Base-by-base conservation (phyloP, 2,888 invertebrate species). In the Crocallis elinguaria region DNA sequence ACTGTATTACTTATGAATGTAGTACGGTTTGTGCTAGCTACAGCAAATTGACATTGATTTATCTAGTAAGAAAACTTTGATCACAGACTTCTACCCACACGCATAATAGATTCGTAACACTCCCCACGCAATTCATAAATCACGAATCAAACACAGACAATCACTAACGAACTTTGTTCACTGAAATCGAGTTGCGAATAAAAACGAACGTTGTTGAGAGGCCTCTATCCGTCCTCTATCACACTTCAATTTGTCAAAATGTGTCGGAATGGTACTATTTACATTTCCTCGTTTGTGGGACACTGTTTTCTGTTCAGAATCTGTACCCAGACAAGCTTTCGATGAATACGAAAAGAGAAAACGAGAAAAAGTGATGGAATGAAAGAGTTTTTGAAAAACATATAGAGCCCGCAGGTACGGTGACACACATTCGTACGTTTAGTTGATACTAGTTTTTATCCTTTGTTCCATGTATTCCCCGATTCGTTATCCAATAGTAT, bases 131-230 rank as follows among this genome's bases (percentile, higher is more conserved):
- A 78, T 80, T 82, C 82, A 82, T 83, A 84, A 69, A 71, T 71
- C 69, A 82, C 81, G 84, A 83, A 85, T 84, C 84, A 86, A 87
- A 79, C 73, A 77, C 75, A 79, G 77, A 80, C 81, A 80, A 77
- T 82, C 82, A 75, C 85, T 90, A 89, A 88, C 90, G 88, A 88
- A 88, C 84, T 73, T 66, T 74, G 80, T 77, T 77, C 82, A 83
- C 66, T 74, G 77, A 73, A 83, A 85, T 82, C 73, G 77, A 82
- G 77, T 86, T 82, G 75, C 69, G 71, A 77, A 84, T 80, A 85
- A 87, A 86, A 88, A 82, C 71, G 75, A 70, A 76, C 69, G 73
- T 85, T 77, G 70, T 72, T 59, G 62, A 59, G 64, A 66, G 64
- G 67, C 65, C 73, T 79, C 79, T 75, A 82, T 85, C 79, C 65